Evolutionary conservation across 2,113 vertebrate genomes (phyloP), one percentile per base, ranked within the genome.

Genomic region (Urocitellus parryii): DNA sequence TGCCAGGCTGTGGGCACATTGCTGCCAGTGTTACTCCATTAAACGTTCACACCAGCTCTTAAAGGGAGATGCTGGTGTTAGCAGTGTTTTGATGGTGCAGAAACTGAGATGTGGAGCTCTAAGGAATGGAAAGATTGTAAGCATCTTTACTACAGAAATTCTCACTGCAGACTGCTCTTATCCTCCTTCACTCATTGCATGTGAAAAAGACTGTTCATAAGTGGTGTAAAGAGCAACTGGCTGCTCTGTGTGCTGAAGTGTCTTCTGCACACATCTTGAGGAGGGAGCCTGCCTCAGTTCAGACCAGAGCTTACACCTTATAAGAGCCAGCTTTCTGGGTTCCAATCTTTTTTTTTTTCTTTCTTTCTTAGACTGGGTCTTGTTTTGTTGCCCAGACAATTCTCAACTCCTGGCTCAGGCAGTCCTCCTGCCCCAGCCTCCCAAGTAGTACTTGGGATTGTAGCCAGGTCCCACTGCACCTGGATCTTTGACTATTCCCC

Each of bases 381-480:
- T 22, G 37, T 8, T 72, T 5, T 39, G 51, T 56, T 72, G 22
- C 87, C 29, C 32, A 37, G 53, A 39, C 11, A 20, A 16, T 51
- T 24, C 29, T 4, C 27, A 53, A 56, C 34, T 68, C 17, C 8
- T 65, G 76, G 45, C 32, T 10, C 32, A 3, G 11, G 32, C 10
- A 29, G 8, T 76, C 25, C 37, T 61, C 70, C 37, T 61, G 51
- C 9, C 27, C n/a, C 10, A 48, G 63, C 29, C 32, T 73, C 27
- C 27, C 6, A 5, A 20, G 2, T 25, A 13, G 1, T 25, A 13
- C 10, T 34, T 10, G 79, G 48, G 58, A 56, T 32, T 32, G 0
- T 2, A 48, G n/a, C 5, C 22, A 8, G 48, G 32, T 14, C 0
- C 22, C 9, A 4, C 5, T 45, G 29, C 3, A 2, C 76, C 76